phyloP scores from a whole-genome alignment of 2,113 vertebrate species.

The Phrynosoma platyrhinos region DNA sequence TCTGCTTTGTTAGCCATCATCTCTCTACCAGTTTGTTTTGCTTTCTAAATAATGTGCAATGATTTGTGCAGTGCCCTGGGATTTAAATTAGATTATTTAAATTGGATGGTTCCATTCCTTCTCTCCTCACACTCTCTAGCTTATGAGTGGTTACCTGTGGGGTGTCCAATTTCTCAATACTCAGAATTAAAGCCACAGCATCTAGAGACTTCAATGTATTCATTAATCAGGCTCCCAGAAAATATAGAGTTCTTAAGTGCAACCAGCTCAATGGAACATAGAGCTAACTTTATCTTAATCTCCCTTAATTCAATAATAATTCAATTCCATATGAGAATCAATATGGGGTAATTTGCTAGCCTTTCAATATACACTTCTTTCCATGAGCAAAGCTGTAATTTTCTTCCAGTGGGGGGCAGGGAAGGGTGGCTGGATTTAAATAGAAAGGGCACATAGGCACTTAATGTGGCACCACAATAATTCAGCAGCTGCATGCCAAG shows the following conservation, averaged over 20 bases:
- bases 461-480: background rate
- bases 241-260: background rate
- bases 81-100: constrained; percentile 53
- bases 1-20: constrained; percentile 28
- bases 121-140: background rate
- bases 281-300: background rate
- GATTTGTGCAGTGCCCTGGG: constrained; percentile 32
- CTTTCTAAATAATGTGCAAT: constrained; percentile 15
- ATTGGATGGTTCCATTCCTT: constrained; percentile 37
- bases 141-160: constrained; percentile 15
- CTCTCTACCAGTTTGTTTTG: constrained; percentile 36
- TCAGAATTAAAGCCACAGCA: background rate
- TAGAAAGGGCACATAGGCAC: background rate
- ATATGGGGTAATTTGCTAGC: background rate
- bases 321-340: constrained; percentile 7
- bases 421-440: background rate
- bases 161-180: constrained; percentile 10
- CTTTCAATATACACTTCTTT: constrained; percentile 3
- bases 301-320: background rate
- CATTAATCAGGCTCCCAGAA: constrained; percentile 24
- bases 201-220: background rate
- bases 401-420: background rate
- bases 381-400: background rate
- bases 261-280: background rate
- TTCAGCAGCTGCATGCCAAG: background rate